Evolutionary conservation across 2,113 vertebrate genomes (phyloP), one percentile per base, ranked within the genome.

Genomic region (Morone chrysops): DNA sequence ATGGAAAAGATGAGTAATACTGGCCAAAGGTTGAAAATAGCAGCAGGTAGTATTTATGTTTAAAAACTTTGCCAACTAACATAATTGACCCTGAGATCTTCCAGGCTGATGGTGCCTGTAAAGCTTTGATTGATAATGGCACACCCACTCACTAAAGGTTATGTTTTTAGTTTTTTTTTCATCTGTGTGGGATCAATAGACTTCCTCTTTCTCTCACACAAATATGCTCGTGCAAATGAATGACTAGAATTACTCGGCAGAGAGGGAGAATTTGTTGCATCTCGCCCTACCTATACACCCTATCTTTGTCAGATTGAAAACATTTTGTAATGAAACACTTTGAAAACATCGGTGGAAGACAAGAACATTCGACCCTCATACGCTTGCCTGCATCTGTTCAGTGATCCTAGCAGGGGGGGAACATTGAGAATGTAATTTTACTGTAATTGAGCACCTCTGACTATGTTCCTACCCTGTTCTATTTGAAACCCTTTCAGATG

Each of bases 41-140:
- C 78, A 57, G 56, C 51, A 63, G 69, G 59, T 62, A 71, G 45
- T 67, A 38, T 83, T 79, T 74, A 82, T 87, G 75, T 78, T 36
- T 82, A 3, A 67, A 77, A 66, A 41, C 68, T 4, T 31, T 54
- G 67, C 75, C 83, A 81, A 4, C n/a, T 41, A 31, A 40, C 3
- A 8, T 74, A 56, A 75, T 74, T 80, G 81, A 82, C 72, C 76
- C 56, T 69, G 70, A 78, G 48, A 62, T 63, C 9, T 57, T 25
- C 18, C 22, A 17, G 12, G 31, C 63, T 31, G n/a, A 81, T 50
- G 60, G 48, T 1, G 12, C 31, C 60, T 65, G 31, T 36, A 43
- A 63, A 68, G 70, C 73, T 61, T 54, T 74, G 67, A 88, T 48
- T 82, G 75, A 87, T 90, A 67, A 50, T 31, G 69, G 25, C 70